phyloP scores from a whole-genome alignment of 2,888 invertebrate species.

The Oxycera nigricornis region DNA sequence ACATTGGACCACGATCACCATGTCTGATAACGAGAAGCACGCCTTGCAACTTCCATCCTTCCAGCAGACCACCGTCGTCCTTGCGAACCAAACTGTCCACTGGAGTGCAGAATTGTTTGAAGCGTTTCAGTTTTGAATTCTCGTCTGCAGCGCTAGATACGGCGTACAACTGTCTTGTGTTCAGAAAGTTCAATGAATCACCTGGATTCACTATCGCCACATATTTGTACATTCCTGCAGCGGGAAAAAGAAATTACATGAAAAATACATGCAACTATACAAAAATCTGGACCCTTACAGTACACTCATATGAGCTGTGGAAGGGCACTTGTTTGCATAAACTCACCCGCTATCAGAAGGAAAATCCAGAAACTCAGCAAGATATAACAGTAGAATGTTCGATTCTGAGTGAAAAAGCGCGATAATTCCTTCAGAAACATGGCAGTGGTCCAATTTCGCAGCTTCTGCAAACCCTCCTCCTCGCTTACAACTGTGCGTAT shows the following conservation, averaged over 20 bases:
- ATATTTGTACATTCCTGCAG: constrained; percentile 79
- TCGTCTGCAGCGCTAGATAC: constrained; percentile 57
- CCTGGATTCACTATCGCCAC: constrained; percentile 65
- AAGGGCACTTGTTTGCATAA: background rate
- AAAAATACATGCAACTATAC: background rate
- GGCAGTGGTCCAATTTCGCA: constrained; percentile 32
- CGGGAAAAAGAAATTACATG: background rate
- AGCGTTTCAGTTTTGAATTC: constrained; percentile 69
- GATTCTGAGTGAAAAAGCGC: constrained; percentile 72
- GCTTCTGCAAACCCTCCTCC: constrained; percentile 19
- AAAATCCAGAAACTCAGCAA: constrained; percentile 84
- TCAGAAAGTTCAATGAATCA: constrained; percentile 55
- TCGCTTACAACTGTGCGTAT: constrained; percentile 7
- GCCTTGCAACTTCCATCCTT: constrained; percentile 61
- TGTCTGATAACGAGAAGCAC: constrained; percentile 82
- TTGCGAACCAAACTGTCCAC: constrained; percentile 72
- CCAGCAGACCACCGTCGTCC: constrained; percentile 70
- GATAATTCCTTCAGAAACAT: constrained; percentile 66
- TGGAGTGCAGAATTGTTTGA: constrained; percentile 75
- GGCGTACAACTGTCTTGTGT: constrained; percentile 49
- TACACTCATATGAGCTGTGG: background rate
- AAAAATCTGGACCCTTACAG: background rate
- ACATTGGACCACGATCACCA: constrained; percentile 88
- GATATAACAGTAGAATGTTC: constrained; percentile 82
- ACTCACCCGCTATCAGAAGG: constrained; percentile 74